Conservation (phyloP, 2,797 vertebrate species). For the Telmatherina bonti region DNA sequence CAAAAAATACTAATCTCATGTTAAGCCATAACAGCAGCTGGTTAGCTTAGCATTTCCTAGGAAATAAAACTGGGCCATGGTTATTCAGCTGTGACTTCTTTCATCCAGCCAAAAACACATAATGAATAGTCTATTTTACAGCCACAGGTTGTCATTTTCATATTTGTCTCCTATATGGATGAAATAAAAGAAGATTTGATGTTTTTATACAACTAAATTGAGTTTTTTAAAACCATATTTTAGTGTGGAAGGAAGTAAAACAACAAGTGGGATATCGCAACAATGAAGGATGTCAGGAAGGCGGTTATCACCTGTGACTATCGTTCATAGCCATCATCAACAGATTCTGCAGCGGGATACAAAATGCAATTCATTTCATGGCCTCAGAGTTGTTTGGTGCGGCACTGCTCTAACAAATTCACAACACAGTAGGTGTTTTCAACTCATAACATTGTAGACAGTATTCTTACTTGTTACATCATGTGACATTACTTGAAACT, state of each 20-base stretch:
- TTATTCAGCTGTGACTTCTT: background rate
- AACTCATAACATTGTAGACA: too few species aligned
- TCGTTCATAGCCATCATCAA: conserved; percentile 41
- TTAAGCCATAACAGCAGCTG: background rate
- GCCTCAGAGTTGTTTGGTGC: background rate
- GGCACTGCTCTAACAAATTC: too few species aligned
- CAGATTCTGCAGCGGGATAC: conserved; percentile 12
- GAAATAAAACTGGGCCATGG: background rate
- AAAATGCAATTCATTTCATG: conserved; percentile 38
- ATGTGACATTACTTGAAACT: too few species aligned
- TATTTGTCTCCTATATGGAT: background rate
- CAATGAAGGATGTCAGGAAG: conserved; percentile 22
- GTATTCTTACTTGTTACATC: too few species aligned
- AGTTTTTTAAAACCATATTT: conserved; percentile 4
- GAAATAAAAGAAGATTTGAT: background rate
- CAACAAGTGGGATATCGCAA: conserved; percentile 5
- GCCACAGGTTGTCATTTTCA: background rate
- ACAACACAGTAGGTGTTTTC: too few species aligned
- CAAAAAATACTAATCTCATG: background rate
- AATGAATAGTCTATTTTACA: background rate
- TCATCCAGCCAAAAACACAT: background rate
- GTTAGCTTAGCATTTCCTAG: background rate
- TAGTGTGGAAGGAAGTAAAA: background rate
- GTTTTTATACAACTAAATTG: conserved; percentile 13
- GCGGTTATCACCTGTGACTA: conserved; percentile 15